These are phyloP conservation scores for Pogonomyrmex barbatus DNA, from an alignment of 1,140 invertebrate genomes.

Conservation along the genomic window DNA sequence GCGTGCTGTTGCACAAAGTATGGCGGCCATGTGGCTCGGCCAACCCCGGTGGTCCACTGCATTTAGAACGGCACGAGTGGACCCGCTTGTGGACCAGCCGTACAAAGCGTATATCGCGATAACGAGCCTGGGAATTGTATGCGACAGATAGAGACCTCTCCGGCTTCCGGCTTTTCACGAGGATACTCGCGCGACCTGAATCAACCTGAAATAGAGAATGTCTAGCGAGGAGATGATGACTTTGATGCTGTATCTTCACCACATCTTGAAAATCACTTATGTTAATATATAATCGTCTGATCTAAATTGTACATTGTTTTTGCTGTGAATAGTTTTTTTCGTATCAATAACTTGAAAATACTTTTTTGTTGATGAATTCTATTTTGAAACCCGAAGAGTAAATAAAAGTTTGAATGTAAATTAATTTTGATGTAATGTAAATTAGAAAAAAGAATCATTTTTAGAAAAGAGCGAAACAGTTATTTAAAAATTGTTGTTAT, in stretches of 20 bases:
- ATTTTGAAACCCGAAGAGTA: background rate
- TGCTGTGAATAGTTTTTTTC: background rate
- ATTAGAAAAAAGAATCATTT: background rate
- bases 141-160: conserved; percentile 67
- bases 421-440: conserved; percentile 5
- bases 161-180: conserved; percentile 68
- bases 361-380: background rate
- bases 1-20: conserved; percentile 64
- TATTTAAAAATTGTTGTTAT: background rate
- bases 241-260: background rate
- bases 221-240: background rate
- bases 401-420: background rate
- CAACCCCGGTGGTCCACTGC: conserved; percentile 76
- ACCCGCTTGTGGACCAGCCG: conserved; percentile 69
- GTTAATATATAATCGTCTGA: conserved; percentile 22
- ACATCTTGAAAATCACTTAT: background rate
- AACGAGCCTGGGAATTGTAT: conserved; percentile 78
- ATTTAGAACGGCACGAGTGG: conserved; percentile 76
- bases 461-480: background rate
- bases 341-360: background rate
- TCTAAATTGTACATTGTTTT: background rate
- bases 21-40: conserved; percentile 72
- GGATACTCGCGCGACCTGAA: conserved; percentile 45
- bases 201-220: background rate
- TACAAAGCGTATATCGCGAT: conserved; percentile 77